Conservation (phyloP, 2,113 vertebrate species). For the Sinocyclocheilus anshuiensis region DNA sequence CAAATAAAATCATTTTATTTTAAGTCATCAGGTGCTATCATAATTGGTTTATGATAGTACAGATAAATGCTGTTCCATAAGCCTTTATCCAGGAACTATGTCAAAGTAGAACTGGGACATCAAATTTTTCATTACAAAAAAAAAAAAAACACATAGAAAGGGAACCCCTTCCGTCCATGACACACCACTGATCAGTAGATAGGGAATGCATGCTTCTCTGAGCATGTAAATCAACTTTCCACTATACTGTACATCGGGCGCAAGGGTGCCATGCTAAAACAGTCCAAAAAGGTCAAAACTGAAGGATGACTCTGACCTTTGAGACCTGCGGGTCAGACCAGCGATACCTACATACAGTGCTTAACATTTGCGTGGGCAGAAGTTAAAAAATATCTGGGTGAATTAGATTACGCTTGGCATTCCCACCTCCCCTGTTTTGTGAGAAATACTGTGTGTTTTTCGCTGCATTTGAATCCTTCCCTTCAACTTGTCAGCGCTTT, state of each 20-base stretch:
- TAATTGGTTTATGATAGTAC: not conserved
- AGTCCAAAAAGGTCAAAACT: constrained; percentile 58
- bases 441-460: constrained; percentile 66
- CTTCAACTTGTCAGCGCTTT: constrained; percentile 78
- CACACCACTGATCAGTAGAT: constrained; percentile 4
- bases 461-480: constrained; percentile 70
- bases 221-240: not conserved
- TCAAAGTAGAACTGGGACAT: too few relatives aligned
- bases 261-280: not conserved
- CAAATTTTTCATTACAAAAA: too few relatives aligned
- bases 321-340: constrained; percentile 36
- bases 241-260: not conserved
- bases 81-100: too few relatives aligned
- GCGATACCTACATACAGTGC: constrained; percentile 52
- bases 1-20: not conserved
- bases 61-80: too few relatives aligned
- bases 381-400: constrained; percentile 63
- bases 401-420: constrained; percentile 65
- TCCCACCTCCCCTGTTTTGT: constrained; percentile 63
- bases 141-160: too few relatives aligned
- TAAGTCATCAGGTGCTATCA: not conserved
- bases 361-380: constrained; percentile 60
- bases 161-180: not conserved
- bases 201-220: not conserved
- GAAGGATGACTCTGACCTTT: constrained; percentile 46